Conservation (phyloP, 1,140 invertebrate species). For the Elymnias hypermnestra region DNA sequence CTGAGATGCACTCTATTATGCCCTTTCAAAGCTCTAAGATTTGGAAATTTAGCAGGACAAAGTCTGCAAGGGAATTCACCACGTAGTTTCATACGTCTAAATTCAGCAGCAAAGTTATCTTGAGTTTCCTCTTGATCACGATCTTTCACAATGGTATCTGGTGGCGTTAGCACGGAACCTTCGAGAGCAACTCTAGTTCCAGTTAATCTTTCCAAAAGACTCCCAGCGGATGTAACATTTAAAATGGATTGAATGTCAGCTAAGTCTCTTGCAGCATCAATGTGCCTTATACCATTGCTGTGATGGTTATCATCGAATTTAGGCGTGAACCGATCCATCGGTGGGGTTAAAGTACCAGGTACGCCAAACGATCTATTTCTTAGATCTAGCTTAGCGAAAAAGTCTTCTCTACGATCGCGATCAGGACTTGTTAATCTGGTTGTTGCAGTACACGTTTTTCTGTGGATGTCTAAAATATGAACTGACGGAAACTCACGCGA, state of each 20-base stretch:
- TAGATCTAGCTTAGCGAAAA: conserved; percentile 87
- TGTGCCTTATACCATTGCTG: conserved; percentile 55
- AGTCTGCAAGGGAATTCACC: conserved; percentile 93
- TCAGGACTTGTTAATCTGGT: conserved; percentile 61
- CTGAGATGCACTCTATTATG: conserved; percentile 89
- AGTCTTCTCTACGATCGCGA: conserved; percentile 82
- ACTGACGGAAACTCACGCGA: conserved; percentile 84
- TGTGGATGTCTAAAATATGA: conserved; percentile 82
- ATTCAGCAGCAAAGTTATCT: conserved; percentile 87
- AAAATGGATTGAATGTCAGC: conserved; percentile 91
- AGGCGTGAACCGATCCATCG: conserved; percentile 58
- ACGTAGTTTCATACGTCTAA: conserved; percentile 89
- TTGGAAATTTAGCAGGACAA: conserved; percentile 89
- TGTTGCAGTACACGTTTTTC: conserved; percentile 72
- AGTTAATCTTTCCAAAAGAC: conserved; percentile 78
- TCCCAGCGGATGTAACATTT: conserved; percentile 82
- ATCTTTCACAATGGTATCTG: conserved; percentile 55
- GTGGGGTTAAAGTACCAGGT: conserved; percentile 69
- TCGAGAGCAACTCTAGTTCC: conserved; percentile 57
- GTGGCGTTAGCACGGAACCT: conserved; percentile 53
- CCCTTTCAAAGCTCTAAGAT: conserved; percentile 91
- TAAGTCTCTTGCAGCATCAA: conserved; percentile 80
- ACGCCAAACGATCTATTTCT: conserved; percentile 79
- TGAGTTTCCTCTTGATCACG: conserved; percentile 84
- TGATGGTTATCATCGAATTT: conserved; percentile 58